Conservation (phyloP, 2,888 invertebrate genomes). For the Dryococelus australis region DNA sequence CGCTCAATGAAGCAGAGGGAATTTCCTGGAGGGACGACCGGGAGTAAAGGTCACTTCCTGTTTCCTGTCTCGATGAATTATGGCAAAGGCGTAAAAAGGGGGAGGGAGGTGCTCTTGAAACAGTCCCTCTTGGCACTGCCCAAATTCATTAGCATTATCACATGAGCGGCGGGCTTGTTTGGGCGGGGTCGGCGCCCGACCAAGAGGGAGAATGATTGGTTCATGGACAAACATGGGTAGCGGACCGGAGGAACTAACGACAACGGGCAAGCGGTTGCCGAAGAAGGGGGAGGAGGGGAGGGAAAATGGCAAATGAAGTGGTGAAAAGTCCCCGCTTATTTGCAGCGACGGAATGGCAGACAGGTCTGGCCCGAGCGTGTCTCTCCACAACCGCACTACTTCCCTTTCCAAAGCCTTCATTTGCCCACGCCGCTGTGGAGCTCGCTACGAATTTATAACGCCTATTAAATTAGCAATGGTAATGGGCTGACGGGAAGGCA, state of each 20-base stretch:
- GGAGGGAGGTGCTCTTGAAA: not conserved
- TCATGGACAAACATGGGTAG: not conserved
- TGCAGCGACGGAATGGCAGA: slow-evolving; percentile 16
- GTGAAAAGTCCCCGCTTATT: slow-evolving; percentile 10
- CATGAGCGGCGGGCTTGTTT: not conserved
- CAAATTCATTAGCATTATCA: not conserved
- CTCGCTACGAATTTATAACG: slow-evolving; percentile 36
- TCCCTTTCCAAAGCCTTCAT: not conserved
- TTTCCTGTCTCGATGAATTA: not conserved
- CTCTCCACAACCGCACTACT: too few relatives aligned
- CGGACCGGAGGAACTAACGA: too few relatives aligned
- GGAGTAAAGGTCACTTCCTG: not conserved
- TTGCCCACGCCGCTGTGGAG: not conserved
- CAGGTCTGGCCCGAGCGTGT: not conserved
- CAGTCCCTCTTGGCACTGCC: not conserved
- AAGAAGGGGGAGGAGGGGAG: not conserved
- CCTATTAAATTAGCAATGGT: slow-evolving; percentile 44
- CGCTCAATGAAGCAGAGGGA: too few relatives aligned
- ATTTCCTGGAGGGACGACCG: not conserved
- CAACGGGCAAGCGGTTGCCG: too few relatives aligned
- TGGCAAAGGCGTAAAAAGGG: not conserved
- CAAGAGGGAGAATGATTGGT: not conserved
- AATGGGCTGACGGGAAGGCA: slow-evolving; percentile 36
- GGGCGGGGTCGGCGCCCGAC: not conserved
- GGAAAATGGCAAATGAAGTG: not conserved